phyloP scores from a whole-genome alignment of 2,888 invertebrate species.

The Terebella lapidaria region DNA sequence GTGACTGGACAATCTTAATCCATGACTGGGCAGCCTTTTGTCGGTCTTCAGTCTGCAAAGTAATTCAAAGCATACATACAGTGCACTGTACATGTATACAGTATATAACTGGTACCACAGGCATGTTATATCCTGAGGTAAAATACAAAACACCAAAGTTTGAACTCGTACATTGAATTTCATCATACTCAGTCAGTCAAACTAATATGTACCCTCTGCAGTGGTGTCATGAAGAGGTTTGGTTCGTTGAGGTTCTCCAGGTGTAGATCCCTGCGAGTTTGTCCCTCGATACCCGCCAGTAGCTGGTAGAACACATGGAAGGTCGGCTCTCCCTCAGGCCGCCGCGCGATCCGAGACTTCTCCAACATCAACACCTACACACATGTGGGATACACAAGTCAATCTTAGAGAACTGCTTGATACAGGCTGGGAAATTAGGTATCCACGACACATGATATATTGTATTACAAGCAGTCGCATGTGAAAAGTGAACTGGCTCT shows the following conservation, averaged over 20 bases:
- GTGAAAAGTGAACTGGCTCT: constrained; percentile 15
- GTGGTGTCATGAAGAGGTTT: constrained; percentile 74
- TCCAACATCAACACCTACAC: constrained; percentile 70
- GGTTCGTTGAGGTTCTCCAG: constrained; percentile 71
- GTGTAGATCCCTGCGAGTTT: constrained; percentile 71
- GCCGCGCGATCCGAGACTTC: constrained; percentile 66
- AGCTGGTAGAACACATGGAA: constrained; percentile 69
- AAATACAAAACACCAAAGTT: too few species aligned
- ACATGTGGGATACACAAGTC: too few species aligned
- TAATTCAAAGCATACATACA: too few species aligned
- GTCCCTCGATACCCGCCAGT: constrained; percentile 68
- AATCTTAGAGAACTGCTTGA: too few species aligned
- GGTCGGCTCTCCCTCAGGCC: constrained; percentile 68
- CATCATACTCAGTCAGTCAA: too few species aligned
- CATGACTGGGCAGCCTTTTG: constrained; percentile 77
- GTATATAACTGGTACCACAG: too few species aligned
- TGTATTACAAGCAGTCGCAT: neutral
- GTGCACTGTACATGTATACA: too few species aligned
- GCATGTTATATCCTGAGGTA: too few species aligned
- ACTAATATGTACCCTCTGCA: constrained; percentile 65
- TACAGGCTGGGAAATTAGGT: too few species aligned
- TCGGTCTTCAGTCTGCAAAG: constrained; percentile 65
- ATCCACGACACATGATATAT: too few species aligned
- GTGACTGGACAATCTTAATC: constrained; percentile 70
- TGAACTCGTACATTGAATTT: too few species aligned